Base-by-base conservation (phyloP, 2,113 vertebrate species). In the Equus quagga region DNA sequence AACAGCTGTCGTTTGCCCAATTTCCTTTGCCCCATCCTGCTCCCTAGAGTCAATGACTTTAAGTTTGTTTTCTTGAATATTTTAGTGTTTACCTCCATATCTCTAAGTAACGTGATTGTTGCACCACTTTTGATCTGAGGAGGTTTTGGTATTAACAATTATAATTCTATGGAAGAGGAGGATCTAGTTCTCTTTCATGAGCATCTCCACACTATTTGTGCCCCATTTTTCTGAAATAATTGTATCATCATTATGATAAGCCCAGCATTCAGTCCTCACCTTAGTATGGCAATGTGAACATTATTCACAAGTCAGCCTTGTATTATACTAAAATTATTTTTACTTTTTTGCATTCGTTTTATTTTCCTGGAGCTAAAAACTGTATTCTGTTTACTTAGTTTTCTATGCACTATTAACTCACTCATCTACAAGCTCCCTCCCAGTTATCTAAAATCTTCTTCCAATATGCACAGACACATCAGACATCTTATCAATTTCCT, bases 401-500 rank as follows among this genome's bases (percentile, higher is more conserved):
- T 85, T 80, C 36, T 88, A 3, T 54, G n/a, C 5, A 80, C 58
- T 73, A 11, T 4, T 15, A 64, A 46, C 54, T 85, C 64, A 46
- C 54, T 85, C 64, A 31, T 73, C 23, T n/a, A 23, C 78, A 67
- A 70, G 70, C 11, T 87, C 6, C 85, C 64, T 54, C 56, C 24
- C 60, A 82, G 46, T 46, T 76, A 51, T 18, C 75, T 78, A 76
- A 93, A 93, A 49, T 54, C 7, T 82, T 92, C 92, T 92, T 69
- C 78, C 33, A 21, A 14, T n/a, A 21, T 33, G 18, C 31, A 3
- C 41, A 67, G 75, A 91, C 7, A 49, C 6, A 15, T 51, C 11
- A 41, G 51, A 49, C 14, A 89, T 60, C 72, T 89, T 65, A 36
- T 56, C 17, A 46, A 26, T 49, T 80, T 80, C 11, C 23, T 84